Base-by-base conservation (phyloP, 2,113 vertebrate genomes). In the Carassius carassius region DNA sequence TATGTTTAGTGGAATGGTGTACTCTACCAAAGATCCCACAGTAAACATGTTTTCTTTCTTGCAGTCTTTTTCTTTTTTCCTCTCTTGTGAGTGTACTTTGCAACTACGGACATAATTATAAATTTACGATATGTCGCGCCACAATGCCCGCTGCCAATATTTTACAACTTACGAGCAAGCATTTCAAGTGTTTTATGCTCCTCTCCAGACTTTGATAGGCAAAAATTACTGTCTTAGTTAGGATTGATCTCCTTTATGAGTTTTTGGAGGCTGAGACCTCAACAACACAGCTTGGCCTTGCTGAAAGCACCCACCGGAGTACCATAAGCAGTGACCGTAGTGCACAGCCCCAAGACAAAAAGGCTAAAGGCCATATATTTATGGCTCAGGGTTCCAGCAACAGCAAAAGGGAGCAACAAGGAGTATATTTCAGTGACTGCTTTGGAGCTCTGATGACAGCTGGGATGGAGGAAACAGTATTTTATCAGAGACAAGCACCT, bases 261-360 rank as follows among this genome's bases (percentile, higher is more conserved):
- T 85, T 84, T 72, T 81, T 78, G 62, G 84, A 84, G 80, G 87
- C 90, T 86, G 49, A 90, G 86, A 62, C 80, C 14, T 3, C 67
- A 77, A 85, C 67, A 74, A 29, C 41, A 63, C 70, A 16, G 17
- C 75, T 83, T 88, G 87, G 78, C 81, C 87, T 82, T 81, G 78
- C 86, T 85, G 44, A 84, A 73, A 92, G 91, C 88, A 92, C 90
- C 86, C 91, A 87, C 92, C 41, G 25, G 92, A 90, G 92, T 89
- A 88, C 90, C 86, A 87, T 92, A 89, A 90, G 81, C 11, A 1
- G 73, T 44, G 67, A 85, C 29, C 83, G 81, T 65, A 87, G 77
- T 63, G 81, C 76, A 84, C 87, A 86, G 88, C 86, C 86, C 62
- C 44, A 78, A 60, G 21, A 78, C 56, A 58, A 73, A 86, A 73